These are phyloP conservation scores for Vollenhovia emeryi DNA, from an alignment of 1,140 invertebrate species.

Conservation along the genomic window DNA sequence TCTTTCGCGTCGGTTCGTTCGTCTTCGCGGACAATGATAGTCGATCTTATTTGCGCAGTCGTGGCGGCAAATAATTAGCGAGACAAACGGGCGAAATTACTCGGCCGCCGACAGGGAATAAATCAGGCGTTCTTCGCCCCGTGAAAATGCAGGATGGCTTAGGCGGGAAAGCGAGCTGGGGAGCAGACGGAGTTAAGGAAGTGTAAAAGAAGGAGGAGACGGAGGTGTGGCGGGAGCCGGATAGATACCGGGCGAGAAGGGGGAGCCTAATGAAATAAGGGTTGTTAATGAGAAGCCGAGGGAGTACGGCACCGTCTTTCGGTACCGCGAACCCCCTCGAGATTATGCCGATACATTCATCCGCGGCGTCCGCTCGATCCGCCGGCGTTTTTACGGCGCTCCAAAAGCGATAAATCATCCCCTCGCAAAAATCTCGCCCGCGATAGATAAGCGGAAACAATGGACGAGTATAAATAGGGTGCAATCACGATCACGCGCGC, in stretches of 20 bases:
- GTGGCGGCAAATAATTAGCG: constrained; percentile 77
- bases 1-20: constrained; percentile 15
- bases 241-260: constrained; percentile 44
- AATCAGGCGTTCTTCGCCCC: constrained; percentile 71
- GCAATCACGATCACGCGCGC: constrained; percentile 25
- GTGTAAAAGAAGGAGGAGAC: constrained; percentile 42
- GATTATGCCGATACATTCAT: constrained; percentile 72
- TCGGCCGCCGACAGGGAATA: constrained; percentile 74
- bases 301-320: constrained; percentile 59
- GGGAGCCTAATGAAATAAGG: constrained; percentile 78
- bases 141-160: constrained; percentile 61
- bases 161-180: constrained; percentile 48
- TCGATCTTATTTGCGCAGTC: constrained; percentile 69
- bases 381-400: constrained; percentile 2
- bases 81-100: constrained; percentile 78
- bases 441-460: constrained; percentile 20
- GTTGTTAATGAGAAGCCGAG: constrained; percentile 77
- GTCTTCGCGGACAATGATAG: constrained; percentile 35
- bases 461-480: constrained; percentile 17
- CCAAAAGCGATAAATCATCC: constrained; percentile 37
- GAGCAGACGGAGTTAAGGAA: constrained; percentile 41
- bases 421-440: constrained; percentile 10
- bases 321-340: constrained; percentile 65
- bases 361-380: constrained; percentile 5
- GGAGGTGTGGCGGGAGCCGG: not conserved